A percentile compares a stretch with the other conserved stretches of the same genome.
phyloP scores from a whole-genome alignment of 2,888 invertebrate genomes.

The Drosophila gaucha region DNA sequence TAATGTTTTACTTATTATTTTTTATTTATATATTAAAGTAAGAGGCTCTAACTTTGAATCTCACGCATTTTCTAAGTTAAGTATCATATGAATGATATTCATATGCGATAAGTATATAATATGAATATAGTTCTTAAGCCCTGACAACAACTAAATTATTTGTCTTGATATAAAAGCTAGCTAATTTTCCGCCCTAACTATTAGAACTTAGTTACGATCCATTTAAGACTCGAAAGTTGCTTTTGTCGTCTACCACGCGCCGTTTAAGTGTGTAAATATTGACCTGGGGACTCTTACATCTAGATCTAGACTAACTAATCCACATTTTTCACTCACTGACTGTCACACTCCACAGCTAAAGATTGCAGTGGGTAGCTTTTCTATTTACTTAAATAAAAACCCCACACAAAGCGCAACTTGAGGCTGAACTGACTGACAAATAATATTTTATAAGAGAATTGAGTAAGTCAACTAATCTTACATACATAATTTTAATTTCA shows the following conservation, averaged over 20 bases:
- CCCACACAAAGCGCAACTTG: too few species aligned
- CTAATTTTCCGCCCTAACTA: not conserved
- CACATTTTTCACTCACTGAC: not conserved
- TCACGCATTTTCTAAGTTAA: not conserved
- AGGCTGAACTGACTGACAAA: too few species aligned
- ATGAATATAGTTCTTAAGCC: not conserved
- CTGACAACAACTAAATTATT: not conserved
- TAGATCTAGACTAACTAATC: slow-evolving; percentile 1
- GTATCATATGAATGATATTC: not conserved
- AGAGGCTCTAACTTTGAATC: not conserved
- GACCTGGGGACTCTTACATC: not conserved
- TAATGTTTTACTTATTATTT: not conserved
- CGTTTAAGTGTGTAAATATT: slow-evolving; percentile 31
- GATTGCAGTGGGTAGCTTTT: not conserved
- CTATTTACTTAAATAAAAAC: too few species aligned
- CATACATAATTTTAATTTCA: too few species aligned
- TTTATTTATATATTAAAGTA: not conserved
- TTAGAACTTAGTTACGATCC: not conserved
- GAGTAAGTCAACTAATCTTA: not conserved
- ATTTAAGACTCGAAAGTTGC: not conserved
- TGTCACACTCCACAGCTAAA: not conserved
- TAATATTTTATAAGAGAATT: not conserved
- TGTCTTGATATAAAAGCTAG: not conserved
- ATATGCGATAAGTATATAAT: not conserved
- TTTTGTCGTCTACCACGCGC: not conserved